A percentile compares a stretch with the other conserved stretches of the same genome.
These are phyloP conservation scores for Aphodius granarius DNA, from an alignment of 2,888 invertebrate species.

Conservation along the genomic window DNA sequence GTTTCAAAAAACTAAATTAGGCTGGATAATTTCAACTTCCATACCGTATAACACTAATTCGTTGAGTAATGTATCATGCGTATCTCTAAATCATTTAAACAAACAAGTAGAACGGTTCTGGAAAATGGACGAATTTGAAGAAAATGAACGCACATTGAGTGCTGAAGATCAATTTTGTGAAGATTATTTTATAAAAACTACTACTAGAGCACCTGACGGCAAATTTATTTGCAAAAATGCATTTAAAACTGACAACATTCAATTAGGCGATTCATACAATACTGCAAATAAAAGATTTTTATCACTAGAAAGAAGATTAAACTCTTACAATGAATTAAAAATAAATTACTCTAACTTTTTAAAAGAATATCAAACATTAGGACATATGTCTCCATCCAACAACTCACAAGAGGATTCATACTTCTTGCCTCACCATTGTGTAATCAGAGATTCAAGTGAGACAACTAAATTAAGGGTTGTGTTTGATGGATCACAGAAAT, in stretches of 20 bases:
- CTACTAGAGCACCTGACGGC: neutral
- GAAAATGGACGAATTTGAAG: constrained; percentile 3
- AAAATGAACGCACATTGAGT: neutral
- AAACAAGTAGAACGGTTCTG: constrained; percentile 5
- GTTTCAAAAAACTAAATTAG: constrained; percentile 4
- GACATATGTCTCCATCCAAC: neutral
- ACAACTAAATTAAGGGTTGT: constrained; percentile 12
- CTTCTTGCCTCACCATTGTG: constrained; percentile 12
- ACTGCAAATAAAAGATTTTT: neutral
- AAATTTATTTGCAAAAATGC: neutral
- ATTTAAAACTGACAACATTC: neutral
- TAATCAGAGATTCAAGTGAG: neutral
- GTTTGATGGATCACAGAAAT: constrained; percentile 3
- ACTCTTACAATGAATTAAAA: neutral
- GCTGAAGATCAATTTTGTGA: constrained; percentile 5
- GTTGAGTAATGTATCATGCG: neutral
- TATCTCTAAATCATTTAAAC: neutral
- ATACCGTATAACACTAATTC: neutral
- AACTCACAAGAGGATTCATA: neutral
- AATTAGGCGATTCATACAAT: neutral
- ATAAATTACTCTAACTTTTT: neutral
- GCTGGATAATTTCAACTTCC: neutral
- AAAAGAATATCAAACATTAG: neutral
- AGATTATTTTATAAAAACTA: neutral
- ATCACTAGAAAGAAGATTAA: constrained; percentile 5